phyloP scores from a whole-genome alignment of 2,888 invertebrate genomes.

The Trichogramma dendrolimi region DNA sequence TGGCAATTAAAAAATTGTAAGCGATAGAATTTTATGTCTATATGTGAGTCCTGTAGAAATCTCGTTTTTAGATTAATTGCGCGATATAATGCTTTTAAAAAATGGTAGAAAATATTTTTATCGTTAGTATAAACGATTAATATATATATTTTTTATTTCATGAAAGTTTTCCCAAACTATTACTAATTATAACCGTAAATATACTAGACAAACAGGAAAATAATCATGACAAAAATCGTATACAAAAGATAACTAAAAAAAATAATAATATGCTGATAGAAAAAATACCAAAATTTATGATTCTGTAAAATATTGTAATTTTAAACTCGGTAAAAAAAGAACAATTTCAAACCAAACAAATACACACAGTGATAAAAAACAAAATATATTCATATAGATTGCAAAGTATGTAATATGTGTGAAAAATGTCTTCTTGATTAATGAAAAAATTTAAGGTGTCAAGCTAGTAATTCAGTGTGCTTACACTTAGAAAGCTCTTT shows the following conservation, averaged over 20 bases:
- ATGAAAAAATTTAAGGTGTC: slow-evolving; percentile 11
- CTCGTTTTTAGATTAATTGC: slow-evolving; percentile 23
- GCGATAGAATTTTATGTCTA: slow-evolving; percentile 20
- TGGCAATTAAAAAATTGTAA: slow-evolving; percentile 18
- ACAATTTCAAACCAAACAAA: slow-evolving; percentile 19
- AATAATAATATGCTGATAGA: not conserved
- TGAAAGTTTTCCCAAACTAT: no score
- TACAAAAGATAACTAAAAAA: not conserved
- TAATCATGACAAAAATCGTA: slow-evolving; percentile 13
- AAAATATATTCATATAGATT: slow-evolving; percentile 18
- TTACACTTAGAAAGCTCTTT: slow-evolving; percentile 22
- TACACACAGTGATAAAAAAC: slow-evolving; percentile 20
- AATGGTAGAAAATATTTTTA: no score
- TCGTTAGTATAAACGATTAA: no score
- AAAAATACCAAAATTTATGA: slow-evolving; percentile 3
- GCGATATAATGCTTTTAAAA: no score
- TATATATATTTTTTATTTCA: no score
- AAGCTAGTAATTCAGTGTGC: slow-evolving; percentile 20
- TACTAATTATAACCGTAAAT: no score
- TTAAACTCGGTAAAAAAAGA: slow-evolving; percentile 9
- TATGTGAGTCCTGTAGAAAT: slow-evolving; percentile 26
- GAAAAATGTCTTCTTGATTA: no score
- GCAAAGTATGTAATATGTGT: no score
- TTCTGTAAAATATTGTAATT: slow-evolving; percentile 17
- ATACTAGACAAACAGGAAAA: not conserved